Evolutionary conservation across 2,888 invertebrate genomes (phyloP).

Genomic region (Halictus ligatus): DNA sequence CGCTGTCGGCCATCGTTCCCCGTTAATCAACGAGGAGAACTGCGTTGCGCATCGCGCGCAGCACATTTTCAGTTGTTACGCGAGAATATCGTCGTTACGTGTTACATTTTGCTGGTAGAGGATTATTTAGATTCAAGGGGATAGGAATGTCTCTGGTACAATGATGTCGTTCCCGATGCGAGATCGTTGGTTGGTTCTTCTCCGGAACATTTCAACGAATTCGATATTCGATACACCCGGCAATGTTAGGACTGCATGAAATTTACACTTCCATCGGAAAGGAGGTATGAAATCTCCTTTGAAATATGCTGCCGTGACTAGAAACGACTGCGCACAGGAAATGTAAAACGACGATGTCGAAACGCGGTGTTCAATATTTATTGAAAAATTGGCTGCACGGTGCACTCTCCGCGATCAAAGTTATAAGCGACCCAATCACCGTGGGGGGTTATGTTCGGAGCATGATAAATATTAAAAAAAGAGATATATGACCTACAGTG

Average conservation of each 20-base stretch:
- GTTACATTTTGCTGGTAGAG: background rate
- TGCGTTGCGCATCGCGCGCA: background rate
- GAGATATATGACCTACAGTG: no score
- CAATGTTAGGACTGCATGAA: background rate
- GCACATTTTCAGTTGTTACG: background rate
- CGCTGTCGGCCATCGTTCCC: background rate
- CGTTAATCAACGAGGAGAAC: background rate
- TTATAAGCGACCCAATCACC: background rate
- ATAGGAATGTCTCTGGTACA: background rate
- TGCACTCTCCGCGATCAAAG: background rate
- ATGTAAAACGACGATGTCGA: background rate
- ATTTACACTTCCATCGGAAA: background rate
- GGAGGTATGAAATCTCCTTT: background rate
- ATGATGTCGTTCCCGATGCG: background rate
- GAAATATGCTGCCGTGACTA: background rate
- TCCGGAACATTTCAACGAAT: background rate
- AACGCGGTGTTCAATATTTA: background rate
- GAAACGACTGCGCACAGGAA: background rate
- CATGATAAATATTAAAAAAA: no score
- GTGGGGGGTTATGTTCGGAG: no score
- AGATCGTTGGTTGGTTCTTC: background rate
- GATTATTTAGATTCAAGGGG: slow-evolving; percentile 14
- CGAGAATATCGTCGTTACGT: slow-evolving; percentile 3
- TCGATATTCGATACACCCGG: slow-evolving; percentile 3
- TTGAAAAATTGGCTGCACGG: background rate